A percentile compares a stretch with the other conserved stretches of the same genome.
Conservation (phyloP, 2,888 invertebrate species). For the Dendrolimus houi region DNA sequence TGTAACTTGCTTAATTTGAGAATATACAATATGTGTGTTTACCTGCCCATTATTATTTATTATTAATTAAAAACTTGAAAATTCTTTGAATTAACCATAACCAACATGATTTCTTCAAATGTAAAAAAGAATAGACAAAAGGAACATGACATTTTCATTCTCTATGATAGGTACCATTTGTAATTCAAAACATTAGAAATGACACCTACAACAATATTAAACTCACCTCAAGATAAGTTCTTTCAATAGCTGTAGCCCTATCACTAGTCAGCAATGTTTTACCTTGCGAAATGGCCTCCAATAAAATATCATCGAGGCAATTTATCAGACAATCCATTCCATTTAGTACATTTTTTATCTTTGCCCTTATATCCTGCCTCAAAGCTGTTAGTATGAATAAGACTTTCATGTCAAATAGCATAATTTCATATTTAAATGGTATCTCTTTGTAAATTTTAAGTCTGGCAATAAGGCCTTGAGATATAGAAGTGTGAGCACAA, state of each 20-base stretch:
- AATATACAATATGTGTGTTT: too few species aligned
- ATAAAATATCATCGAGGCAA: slow-evolving; percentile 79
- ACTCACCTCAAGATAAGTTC: not conserved
- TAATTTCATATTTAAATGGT: slow-evolving; percentile 81
- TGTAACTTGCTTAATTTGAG: too few species aligned
- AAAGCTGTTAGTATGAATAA: slow-evolving; percentile 93
- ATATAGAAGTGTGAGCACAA: slow-evolving; percentile 76
- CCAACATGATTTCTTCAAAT: too few species aligned
- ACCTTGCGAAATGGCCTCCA: slow-evolving; percentile 8
- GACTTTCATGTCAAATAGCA: slow-evolving; percentile 91
- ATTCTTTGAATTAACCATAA: too few species aligned
- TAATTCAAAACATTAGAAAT: slow-evolving; percentile 1
- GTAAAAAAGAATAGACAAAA: too few species aligned
- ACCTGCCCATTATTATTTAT: too few species aligned
- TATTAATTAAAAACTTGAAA: too few species aligned
- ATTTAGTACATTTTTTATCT: slow-evolving; percentile 81
- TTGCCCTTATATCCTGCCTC: slow-evolving; percentile 80
- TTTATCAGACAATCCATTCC: slow-evolving; percentile 82
- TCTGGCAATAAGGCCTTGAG: slow-evolving; percentile 84
- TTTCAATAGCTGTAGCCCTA: not conserved
- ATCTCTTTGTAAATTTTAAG: slow-evolving; percentile 81
- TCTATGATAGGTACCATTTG: too few species aligned
- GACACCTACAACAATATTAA: not conserved
- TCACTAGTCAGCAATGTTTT: not conserved
- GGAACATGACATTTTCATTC: too few species aligned